Evolutionary conservation across 2,888 invertebrate genomes (phyloP).

Genomic region (Drosophila quinaria): DNA sequence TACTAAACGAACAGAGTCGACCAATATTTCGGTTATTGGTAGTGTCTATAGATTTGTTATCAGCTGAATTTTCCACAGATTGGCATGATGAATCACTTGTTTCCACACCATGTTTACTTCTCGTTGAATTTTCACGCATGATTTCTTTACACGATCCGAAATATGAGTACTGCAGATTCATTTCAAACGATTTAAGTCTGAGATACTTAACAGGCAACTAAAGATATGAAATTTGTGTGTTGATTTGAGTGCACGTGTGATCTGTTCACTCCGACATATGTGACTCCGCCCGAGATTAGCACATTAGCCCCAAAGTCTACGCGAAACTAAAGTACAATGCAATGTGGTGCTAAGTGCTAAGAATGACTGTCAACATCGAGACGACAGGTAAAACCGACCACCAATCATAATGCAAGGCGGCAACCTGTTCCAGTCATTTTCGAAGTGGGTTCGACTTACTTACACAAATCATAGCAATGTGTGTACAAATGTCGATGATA

Average conservation of each 20-base stretch:
- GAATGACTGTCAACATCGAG: slow-evolving; percentile 34
- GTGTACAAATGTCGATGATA: neutral
- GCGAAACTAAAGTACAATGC: slow-evolving; percentile 24
- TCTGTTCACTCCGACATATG: slow-evolving; percentile 16
- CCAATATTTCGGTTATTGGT: neutral
- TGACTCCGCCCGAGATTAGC: slow-evolving; percentile 74
- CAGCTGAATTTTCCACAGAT: neutral
- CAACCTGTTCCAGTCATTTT: slow-evolving; percentile 15
- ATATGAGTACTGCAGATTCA: slow-evolving; percentile 21
- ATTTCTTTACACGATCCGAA: slow-evolving; percentile 4
- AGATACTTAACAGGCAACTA: slow-evolving; percentile 32
- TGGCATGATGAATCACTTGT: slow-evolving; percentile 30
- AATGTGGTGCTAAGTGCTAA: slow-evolving; percentile 29
- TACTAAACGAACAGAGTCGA: slow-evolving; percentile 36
- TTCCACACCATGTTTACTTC: neutral
- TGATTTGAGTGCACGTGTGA: slow-evolving; percentile 26
- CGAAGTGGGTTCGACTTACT: slow-evolving; percentile 15
- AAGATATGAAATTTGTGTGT: slow-evolving; percentile 7
- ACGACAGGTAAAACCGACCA: slow-evolving; percentile 25
- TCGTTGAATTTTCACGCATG: neutral
- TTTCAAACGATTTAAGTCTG: slow-evolving; percentile 31
- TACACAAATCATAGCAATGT: slow-evolving; percentile 2
- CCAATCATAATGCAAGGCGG: slow-evolving; percentile 35
- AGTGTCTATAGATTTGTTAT: slow-evolving; percentile 6
- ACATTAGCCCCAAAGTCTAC: slow-evolving; percentile 29